Evolutionary conservation across 2,888 invertebrate genomes (phyloP).

Genomic region (Venusia cambrica): DNA sequence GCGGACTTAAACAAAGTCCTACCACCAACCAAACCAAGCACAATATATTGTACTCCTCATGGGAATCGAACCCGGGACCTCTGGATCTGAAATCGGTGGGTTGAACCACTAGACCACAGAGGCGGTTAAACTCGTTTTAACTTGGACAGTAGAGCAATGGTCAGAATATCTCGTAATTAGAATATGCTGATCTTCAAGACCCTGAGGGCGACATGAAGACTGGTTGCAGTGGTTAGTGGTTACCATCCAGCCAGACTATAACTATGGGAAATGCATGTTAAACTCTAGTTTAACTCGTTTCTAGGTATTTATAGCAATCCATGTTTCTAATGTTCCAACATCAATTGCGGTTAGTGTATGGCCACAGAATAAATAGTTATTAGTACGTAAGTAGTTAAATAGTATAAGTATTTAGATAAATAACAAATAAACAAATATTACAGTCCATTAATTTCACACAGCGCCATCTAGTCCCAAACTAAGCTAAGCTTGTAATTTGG

Average conservation of each 20-base stretch:
- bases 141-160: slow-evolving; percentile 8
- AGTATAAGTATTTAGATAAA: no score
- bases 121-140: neutral
- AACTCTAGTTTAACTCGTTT: slow-evolving; percentile 15
- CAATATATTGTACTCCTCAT: no score
- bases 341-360: slow-evolving; percentile 7
- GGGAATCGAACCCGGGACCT: no score
- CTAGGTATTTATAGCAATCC: slow-evolving; percentile 9
- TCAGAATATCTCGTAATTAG: slow-evolving; percentile 44
- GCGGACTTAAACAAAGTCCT: neutral
- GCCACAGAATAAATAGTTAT: no score
- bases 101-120: no score
- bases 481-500: no score
- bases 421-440: no score
- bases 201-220: slow-evolving; percentile 35
- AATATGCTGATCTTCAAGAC: slow-evolving; percentile 40
- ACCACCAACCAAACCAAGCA: neutral
- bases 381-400: no score
- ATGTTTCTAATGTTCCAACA: slow-evolving; percentile 3
- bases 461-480: no score
- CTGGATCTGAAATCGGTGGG: no score
- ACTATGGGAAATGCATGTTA: slow-evolving; percentile 34
- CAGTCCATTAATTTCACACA: no score
- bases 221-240: no score
- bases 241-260: slow-evolving; percentile 33